Percentiles rank a stretch among this genome's conserved stretches.
These are phyloP conservation scores for Gambelia wislizenii DNA, from an alignment of 2,797 vertebrate genomes.

Conservation along the genomic window DNA sequence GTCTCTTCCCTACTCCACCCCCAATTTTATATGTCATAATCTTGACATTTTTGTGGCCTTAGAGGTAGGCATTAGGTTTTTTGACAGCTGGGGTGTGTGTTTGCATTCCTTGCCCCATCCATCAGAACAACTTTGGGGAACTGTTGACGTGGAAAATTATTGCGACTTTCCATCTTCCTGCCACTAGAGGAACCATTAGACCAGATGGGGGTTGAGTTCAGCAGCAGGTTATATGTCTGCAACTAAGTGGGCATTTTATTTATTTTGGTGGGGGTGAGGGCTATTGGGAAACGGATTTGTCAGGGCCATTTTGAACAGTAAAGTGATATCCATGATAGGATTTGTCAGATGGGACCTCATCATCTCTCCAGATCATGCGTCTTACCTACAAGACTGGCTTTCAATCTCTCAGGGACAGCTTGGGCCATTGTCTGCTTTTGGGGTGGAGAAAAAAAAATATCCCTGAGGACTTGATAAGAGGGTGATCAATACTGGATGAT, in stretches of 20 bases:
- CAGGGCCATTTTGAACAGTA: slow-evolving; percentile 5
- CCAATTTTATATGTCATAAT: too few species aligned
- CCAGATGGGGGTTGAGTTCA: not conserved
- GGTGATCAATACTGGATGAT: not conserved
- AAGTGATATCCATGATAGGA: slow-evolving; percentile 16
- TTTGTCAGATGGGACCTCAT: slow-evolving; percentile 25
- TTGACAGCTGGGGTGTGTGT: too few species aligned
- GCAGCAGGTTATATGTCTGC: not conserved
- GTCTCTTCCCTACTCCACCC: too few species aligned
- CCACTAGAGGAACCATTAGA: not conserved
- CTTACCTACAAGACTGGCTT: not conserved
- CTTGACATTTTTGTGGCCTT: not conserved
- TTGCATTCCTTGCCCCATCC: not conserved
- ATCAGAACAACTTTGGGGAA: not conserved
- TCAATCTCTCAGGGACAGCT: not conserved
- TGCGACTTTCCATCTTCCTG: not conserved
- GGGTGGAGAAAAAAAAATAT: not conserved
- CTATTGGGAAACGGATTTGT: not conserved
- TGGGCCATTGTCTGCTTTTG: not conserved
- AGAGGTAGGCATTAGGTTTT: not conserved
- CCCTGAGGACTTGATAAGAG: slow-evolving; percentile 1
- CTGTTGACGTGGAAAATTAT: slow-evolving; percentile 1
- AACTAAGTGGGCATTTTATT: slow-evolving; percentile 5
- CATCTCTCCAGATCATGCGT: not conserved
- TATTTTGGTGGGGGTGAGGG: not conserved